Evolutionary conservation across 2,888 invertebrate species (phyloP), one percentile per base, ranked within the genome.

Genomic region (Esperia sulphurella): DNA sequence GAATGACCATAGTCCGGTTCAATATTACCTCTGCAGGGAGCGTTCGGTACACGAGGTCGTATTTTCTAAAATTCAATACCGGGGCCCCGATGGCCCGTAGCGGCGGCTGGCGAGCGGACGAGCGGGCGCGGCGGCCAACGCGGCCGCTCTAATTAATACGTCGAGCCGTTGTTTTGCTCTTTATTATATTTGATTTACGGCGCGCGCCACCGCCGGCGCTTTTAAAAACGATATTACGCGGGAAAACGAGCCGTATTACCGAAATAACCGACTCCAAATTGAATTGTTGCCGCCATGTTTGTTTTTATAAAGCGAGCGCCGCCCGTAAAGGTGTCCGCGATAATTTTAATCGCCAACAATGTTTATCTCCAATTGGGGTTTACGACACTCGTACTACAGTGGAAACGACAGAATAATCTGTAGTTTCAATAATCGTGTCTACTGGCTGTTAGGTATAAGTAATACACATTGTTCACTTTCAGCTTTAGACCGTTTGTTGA

Each of bases 121-220:
- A 39, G 41, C 46, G 37, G 21, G 5, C 41, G 14, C 50, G 38
- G 52, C 31, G 8, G 31, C 31, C 50, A 51, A 50, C 51, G 58
- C 55, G 48, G 56, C 55, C 63, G 61, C 65, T 68, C 79, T 81
- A 82, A 84, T 84, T 80, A 82, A 83, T 79, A 79, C 76, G 75
- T 75, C 73, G 70, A 62, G 48, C 50, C 72, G 77, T 72, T 77
- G 75, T 75, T 78, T 76, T 74, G 71, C 74, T 79, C 80, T 81
- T 79, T 83, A 82, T 81, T 82, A 80, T 74, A 75, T 74, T 71
- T 81, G 79, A 83, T 83, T 79, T 81, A 83, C 75, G 71, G 62
- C 63, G 52, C 61, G 57, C 63, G 59, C 61, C 66, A 67, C 67
- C 67, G 62, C 61, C 65, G 65, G 57, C 57, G 73, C 71, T 71